Base-by-base conservation (phyloP, 2,797 vertebrate genomes). In the Okamejei kenojei region DNA sequence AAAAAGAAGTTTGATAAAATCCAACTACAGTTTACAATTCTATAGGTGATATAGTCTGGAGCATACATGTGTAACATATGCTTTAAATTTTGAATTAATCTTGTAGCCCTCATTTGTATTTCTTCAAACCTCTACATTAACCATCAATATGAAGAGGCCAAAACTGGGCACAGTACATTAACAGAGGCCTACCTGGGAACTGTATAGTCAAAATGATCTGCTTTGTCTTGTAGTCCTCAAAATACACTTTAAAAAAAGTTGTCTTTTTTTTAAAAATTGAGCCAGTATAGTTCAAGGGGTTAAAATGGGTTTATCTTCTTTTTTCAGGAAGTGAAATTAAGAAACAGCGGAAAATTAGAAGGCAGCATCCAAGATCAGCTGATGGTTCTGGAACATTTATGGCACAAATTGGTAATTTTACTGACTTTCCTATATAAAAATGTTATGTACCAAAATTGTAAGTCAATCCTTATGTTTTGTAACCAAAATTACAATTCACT, bases 371-470 rank as follows among this genome's bases (percentile, higher is more conserved):
- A 0, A 96, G 98, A 94, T 99, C 99, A 93, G 99, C 98, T 0
- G 99, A 99, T 94, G 98, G 98, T 95, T 98, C 98, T 65, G 99
- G 98, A 94, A 96, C 99, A 95, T 99, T 99, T 96, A 98, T 99
- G 97, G 99, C 99, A 94, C 99, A 99, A 96, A 99, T 98, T 98
- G 99, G 99, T 99, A 97, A 97, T 92, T 92, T 73, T 92, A 92
- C 11, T 73, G 26, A 73, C 26, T 92, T 92, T 92, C 45, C 71
- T 92, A 68, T 76, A 11, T 58, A 54, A 92, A 26, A 76, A 92
- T 74, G 71, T n/a, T 74, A 54, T 45, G 71, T 54, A 45, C 90
- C 35, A 74, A 88, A 92, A 15, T 74, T 54, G 45, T 73, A 23
- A 74, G 23, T 88, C 17, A 19, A 68, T 7, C 29, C 61, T 88